Base-by-base conservation (phyloP, 2,888 invertebrate genomes). In the Ornithoptera alexandrae region DNA sequence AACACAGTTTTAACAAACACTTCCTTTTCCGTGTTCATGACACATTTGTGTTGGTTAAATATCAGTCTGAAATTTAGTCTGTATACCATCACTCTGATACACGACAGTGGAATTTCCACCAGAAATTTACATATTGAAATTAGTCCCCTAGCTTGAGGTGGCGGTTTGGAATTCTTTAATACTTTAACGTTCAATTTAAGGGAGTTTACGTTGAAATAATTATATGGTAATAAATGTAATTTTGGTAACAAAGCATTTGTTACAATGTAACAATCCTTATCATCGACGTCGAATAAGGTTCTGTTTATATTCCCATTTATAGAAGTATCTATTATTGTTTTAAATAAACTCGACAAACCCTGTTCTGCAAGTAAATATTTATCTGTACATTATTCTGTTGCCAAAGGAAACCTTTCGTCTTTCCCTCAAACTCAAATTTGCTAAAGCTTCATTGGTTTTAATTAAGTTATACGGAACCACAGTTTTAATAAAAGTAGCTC, bases 81-180 rank as follows among this genome's bases (percentile, higher is more conserved):
- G 77, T 78, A 78, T 77, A 78, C 81, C 79, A 85, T 85, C 84
- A 82, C 74, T 74, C 76, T 77, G 74, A 78, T 79, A 76, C 74
- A 70, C 68, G 66, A 71, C 76, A 78, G 76, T 77, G 78, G 78
- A 79, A 81, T 82, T 76, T 73, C 74, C 72, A 67, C 74, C 75
- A 70, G 71, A 78, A 39, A 84, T 86, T 86, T 84, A 83, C 86
- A 86, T 86, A 82, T 81, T 82, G 79, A 85, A 85, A 86, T 81
- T 81, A 80, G 80, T 75, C 81, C 75, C 46, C 71, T 69, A 69
- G 68, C 65, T 72, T 65, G 46, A 57, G 68, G 71, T 68, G 69
- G 39, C 60, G 39, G 57, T 22, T 24, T 22, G 20, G 61, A 65
- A 62, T 65, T 62, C 30, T 69, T 69, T 69, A 57, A 50, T 65